Evolutionary conservation across 2,888 invertebrate genomes (phyloP), one percentile per base, ranked within the genome.

Genomic region (Metacarcinus magister): DNA sequence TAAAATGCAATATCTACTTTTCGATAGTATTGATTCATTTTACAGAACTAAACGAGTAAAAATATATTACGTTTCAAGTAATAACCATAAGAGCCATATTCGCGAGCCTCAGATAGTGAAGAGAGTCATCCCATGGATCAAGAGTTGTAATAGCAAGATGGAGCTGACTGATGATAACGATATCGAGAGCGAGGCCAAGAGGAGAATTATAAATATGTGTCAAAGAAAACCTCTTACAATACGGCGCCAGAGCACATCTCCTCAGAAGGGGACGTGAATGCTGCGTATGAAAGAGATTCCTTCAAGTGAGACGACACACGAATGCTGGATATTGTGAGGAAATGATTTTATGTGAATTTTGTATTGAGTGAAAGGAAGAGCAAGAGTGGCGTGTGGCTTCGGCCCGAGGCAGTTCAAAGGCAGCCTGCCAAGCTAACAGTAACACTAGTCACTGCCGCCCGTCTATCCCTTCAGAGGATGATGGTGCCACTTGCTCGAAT

Each of bases 251-350:
- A 75, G n/a, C 75, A 75, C n/a, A 75, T 75, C 75, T 75, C 75
- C n/a, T 8, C 16, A n/a, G 54, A 54, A 75, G n/a, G 75, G 28
- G 7, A 23, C 75, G 75, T 28, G 75, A 7, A 75, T 75, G n/a
- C n/a, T 75, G 75, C 23, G 75, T 75, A n/a, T 75, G 75, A 75
- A 75, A 75, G 75, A 75, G 75, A 75, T n/a, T 28, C 75, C 75
- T 7, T 75, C 75, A 75, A 75, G 75, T 75, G 75, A 28, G 28
- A 28, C 75, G 75, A 75, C 28, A 19, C 23, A 75, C 7, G 75
- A 75, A 3, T 75, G n/a, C n/a, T 7, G 75, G 8, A 75, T 75
- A n/a, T 75, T 75, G 75, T n/a, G 75, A 75, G 75, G n/a, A 75
- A 75, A 28, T 75, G n/a, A 75, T 75, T 75, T 75, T 4, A 75